A percentile compares a stretch with the other conserved stretches of the same genome.
Evolutionary conservation across 2,113 vertebrate genomes (phyloP).

Genomic region (Oncorhynchus kisutch): DNA sequence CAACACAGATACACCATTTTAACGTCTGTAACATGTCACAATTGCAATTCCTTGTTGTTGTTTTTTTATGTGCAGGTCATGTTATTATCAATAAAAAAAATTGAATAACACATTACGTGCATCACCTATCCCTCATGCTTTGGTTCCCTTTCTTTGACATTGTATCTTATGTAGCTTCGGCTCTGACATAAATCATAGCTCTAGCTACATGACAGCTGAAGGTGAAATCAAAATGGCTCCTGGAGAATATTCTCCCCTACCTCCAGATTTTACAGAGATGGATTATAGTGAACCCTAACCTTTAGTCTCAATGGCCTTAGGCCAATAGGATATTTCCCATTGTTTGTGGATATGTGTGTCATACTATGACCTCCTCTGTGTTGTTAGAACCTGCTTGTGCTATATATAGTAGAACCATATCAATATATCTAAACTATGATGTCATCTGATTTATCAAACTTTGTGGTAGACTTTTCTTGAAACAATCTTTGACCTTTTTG

Average conservation of each 20-base stretch:
- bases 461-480: no score
- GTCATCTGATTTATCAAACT: no score
- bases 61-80: neutral
- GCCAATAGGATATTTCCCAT: neutral
- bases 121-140: neutral
- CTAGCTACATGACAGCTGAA: constrained; percentile 5
- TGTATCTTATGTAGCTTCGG: neutral
- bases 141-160: neutral
- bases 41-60: neutral
- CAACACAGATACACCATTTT: neutral
- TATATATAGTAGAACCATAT: no score
- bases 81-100: neutral
- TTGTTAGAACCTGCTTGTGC: no score
- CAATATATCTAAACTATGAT: no score
- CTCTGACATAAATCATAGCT: constrained; percentile 6
- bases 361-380: no score
- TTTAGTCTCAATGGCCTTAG: neutral
- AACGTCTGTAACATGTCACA: neutral
- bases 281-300: constrained; percentile 11
- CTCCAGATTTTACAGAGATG: neutral
- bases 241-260: neutral
- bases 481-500: no score
- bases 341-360: no score
- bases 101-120: neutral
- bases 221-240: constrained; percentile 3